These are phyloP conservation scores for Camponotus vicinus DNA, from an alignment of 1,140 invertebrate genomes.

Conservation along the genomic window DNA sequence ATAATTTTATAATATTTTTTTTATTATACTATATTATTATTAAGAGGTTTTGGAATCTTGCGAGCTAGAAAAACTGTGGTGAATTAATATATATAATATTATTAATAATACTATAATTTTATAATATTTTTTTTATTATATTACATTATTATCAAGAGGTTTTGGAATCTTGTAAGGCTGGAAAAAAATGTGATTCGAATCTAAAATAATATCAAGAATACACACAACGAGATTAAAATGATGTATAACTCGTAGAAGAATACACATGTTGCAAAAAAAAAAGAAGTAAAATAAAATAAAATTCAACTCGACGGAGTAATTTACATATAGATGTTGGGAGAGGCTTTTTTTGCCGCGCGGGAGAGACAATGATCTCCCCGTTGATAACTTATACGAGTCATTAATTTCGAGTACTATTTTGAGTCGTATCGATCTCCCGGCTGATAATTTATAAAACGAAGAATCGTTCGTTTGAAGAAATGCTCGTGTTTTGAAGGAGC, in stretches of 20 bases:
- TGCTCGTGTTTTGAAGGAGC: slow-evolving; percentile 13
- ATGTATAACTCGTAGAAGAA: neutral
- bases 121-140: too few species aligned
- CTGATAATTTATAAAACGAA: slow-evolving; percentile 36
- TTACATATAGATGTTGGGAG: slow-evolving; percentile 19
- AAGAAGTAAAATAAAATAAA: neutral
- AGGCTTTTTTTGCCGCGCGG: neutral
- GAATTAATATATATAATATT: too few species aligned
- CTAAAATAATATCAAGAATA: neutral
- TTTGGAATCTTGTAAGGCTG: too few species aligned
- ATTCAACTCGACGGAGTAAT: slow-evolving; percentile 7
- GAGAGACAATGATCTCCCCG: slow-evolving; percentile 21
- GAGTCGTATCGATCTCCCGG: slow-evolving; percentile 25
- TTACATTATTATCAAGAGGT: too few species aligned
- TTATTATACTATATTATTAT: too few species aligned
- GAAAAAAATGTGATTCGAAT: neutral
- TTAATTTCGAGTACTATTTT: slow-evolving; percentile 18
- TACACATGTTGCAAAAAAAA: neutral
- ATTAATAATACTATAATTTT: too few species aligned
- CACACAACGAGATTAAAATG: neutral
- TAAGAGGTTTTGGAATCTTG: too few species aligned
- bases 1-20: too few species aligned
- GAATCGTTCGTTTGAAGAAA: slow-evolving; percentile 30
- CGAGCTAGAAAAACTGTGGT: too few species aligned
- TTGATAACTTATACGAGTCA: slow-evolving; percentile 33